phyloP scores from a whole-genome alignment of 2,113 vertebrate species.

The Electrona antarctica region DNA sequence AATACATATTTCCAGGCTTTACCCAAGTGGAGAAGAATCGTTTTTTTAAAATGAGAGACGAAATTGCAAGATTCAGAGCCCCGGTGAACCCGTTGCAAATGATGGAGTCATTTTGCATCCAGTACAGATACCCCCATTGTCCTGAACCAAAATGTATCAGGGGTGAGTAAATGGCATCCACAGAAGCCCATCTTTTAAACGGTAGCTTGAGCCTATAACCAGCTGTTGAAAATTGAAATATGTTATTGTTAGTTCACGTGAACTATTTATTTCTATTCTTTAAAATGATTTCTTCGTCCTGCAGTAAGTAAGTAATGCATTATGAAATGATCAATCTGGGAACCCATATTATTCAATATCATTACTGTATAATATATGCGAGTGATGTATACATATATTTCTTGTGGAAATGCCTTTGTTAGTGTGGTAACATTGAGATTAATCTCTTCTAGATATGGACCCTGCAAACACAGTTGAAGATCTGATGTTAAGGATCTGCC shows the following conservation, averaged over 20 bases:
- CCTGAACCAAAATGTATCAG: constrained; percentile 32
- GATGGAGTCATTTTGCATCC: constrained; percentile 18
- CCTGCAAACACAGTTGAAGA: constrained; percentile 64
- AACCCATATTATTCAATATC: no score
- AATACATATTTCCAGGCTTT: constrained; percentile 39
- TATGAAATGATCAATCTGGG: no score
- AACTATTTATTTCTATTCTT: no score
- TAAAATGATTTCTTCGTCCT: no score
- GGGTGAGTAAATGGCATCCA: constrained; percentile 40
- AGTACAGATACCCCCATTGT: constrained; percentile 63
- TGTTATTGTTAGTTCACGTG: no score
- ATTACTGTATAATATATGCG: no score
- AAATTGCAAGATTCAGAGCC: constrained; percentile 27
- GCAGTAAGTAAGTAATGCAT: no score
- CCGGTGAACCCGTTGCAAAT: background rate
- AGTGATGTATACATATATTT: no score
- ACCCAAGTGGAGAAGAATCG: constrained; percentile 64
- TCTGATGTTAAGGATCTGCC: constrained; percentile 56
- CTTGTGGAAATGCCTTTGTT: accelerated
- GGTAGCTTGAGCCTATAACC: no score
- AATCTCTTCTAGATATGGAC: constrained; percentile 50
- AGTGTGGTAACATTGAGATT: accelerated
- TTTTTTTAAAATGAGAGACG: constrained; percentile 49
- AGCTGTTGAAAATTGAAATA: no score
- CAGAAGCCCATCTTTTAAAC: background rate